Base-by-base conservation (phyloP, 1,140 invertebrate genomes). In the Drosophila lini region DNA sequence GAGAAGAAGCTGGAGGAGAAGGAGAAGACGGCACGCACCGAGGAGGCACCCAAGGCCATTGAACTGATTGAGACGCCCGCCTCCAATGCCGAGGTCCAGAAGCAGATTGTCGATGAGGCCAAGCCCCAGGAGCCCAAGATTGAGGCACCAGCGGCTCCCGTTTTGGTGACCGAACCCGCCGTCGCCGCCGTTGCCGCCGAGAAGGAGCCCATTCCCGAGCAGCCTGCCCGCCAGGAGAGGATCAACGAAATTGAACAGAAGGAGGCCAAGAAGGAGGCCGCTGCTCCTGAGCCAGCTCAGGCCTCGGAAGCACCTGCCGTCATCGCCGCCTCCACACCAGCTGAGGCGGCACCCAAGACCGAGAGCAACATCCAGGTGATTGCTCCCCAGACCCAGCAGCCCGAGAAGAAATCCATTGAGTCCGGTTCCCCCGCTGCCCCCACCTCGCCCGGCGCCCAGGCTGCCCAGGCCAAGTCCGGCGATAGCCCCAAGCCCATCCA, bases 141-240 rank as follows among this genome's bases (percentile, higher is more conserved):
- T 19, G 77, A 76, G 25, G 58, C 62, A 9, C 52, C 57, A 41
- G 57, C 44, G 1, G 41, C 47, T 8, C 41, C 25, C 16, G 74
- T 36, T 16, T 44, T 15, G 13, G 50, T 60, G 3, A 9, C 52
- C 34, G 41, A 40, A 28, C 13, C 65, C 32, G 55, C 50, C 3
- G 42, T 47, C 15, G 42, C 47, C 15, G 52, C 55, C 15, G 42
- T 47, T 11, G 52, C 55, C 3, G 41, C 57, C 13, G 55, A 71
- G 2, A 78, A 79, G 50, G 60, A 60, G 9, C 3, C 42, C n/a
- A 6, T 38, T 22, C 57, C 69, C 32, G 67, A 73, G 50, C 69
- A 79, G 45, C 74, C 81, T 0, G 81, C 73, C 34, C 83, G 83
- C 25, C 83, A 86, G 53, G 83, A 86, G 53, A 77, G 83, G 38